These are phyloP conservation scores for Orthosia incerta DNA, from an alignment of 2,888 invertebrate genomes.

Conservation along the genomic window DNA sequence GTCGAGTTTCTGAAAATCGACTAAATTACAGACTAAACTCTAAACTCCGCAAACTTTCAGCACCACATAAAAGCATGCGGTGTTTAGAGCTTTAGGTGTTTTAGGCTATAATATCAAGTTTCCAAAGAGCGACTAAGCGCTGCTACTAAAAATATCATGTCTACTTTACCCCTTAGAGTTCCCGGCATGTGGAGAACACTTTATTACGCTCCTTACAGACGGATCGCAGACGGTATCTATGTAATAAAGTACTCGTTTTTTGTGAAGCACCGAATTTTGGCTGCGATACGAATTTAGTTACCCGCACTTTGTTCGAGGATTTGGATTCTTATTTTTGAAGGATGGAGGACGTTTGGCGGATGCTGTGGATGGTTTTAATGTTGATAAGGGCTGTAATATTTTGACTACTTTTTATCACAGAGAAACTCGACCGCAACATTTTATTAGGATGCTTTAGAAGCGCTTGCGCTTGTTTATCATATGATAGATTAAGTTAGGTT, in stretches of 20 bases:
- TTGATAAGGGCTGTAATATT: neutral
- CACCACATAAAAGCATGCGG: neutral
- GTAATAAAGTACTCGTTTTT: conserved; percentile 55
- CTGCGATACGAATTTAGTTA: conserved; percentile 25
- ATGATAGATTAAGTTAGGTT: no score
- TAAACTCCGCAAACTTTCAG: no score
- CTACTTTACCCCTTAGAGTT: conserved; percentile 20
- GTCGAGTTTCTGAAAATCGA: neutral
- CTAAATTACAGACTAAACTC: no score
- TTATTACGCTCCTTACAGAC: conserved; percentile 65
- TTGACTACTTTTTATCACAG: neutral
- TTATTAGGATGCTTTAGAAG: neutral
- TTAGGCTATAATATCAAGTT: neutral
- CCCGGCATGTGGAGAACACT: conserved; percentile 57
- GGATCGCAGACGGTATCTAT: conserved; percentile 52
- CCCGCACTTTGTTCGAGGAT: conserved; percentile 33
- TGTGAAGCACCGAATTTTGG: conserved; percentile 44
- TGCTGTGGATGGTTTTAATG: neutral
- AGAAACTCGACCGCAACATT: neutral
- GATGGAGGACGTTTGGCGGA: neutral
- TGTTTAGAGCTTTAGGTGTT: neutral
- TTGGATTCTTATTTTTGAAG: conserved; percentile 18
- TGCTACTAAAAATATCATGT: conserved; percentile 9
- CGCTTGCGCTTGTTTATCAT: no score
- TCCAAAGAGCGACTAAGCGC: neutral